Percentiles rank a stretch among this genome's conserved stretches.
Evolutionary conservation across 1,140 invertebrate genomes (phyloP).

Genomic region (Batillaria attramentaria): DNA sequence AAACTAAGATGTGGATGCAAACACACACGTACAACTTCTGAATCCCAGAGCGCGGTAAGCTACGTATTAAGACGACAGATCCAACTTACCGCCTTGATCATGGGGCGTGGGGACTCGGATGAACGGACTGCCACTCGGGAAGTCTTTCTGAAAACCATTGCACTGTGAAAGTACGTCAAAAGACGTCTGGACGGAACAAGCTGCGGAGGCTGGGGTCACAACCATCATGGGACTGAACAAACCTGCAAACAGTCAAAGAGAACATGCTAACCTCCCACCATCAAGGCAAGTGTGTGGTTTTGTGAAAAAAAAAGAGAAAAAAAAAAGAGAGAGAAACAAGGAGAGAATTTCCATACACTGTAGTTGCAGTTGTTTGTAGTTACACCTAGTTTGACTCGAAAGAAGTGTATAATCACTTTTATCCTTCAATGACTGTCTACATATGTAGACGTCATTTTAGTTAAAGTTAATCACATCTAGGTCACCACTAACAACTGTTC

Average conservation of each 20-base stretch:
- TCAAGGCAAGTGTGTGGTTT: background rate
- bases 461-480: too few species aligned
- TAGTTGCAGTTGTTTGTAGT: background rate
- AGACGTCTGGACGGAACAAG: conserved; percentile 42
- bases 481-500: too few species aligned
- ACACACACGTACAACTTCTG: too few species aligned
- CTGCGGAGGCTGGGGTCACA: conserved; percentile 46
- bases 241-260: conserved; percentile 44
- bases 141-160: conserved; percentile 61
- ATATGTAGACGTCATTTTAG: too few species aligned
- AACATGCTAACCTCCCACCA: background rate
- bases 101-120: conserved; percentile 41
- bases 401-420: too few species aligned
- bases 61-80: background rate
- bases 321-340: background rate
- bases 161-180: conserved; percentile 52
- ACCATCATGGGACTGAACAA: conserved; percentile 63
- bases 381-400: background rate
- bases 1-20: background rate
- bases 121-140: conserved; percentile 48
- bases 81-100: conserved; percentile 38
- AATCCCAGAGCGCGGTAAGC: too few species aligned
- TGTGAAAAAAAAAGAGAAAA: background rate
- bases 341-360: background rate
- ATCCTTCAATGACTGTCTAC: too few species aligned